These are phyloP conservation scores for Pollachius pollachius DNA, from an alignment of 2,113 vertebrate species.

Conservation along the genomic window DNA sequence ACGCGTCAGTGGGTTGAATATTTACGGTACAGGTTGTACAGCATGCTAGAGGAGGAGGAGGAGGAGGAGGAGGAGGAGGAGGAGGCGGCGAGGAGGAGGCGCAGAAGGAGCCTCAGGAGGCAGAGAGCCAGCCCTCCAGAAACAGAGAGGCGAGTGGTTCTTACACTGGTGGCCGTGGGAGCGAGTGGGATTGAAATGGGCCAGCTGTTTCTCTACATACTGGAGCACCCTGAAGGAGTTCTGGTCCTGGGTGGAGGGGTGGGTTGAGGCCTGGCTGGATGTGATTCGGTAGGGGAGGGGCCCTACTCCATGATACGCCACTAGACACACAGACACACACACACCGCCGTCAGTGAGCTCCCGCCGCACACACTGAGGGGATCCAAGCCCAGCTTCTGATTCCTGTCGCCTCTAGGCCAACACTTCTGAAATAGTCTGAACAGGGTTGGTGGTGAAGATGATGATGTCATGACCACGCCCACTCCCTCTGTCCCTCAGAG, in stretches of 20 bases:
- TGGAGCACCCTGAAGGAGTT: slow-evolving; percentile 74
- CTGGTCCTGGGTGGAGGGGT: slow-evolving; percentile 66
- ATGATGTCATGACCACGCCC: too few relatives aligned
- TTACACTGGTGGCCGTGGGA: slow-evolving; percentile 70
- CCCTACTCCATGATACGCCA: slow-evolving; percentile 61
- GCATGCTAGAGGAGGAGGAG: neutral
- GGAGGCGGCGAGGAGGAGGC: slow-evolving; percentile 13
- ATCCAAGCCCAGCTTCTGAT: neutral
- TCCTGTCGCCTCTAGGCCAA: too few relatives aligned
- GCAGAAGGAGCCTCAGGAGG: neutral
- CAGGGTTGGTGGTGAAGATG: too few relatives aligned
- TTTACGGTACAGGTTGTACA: neutral
- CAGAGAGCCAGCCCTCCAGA: slow-evolving; percentile 26
- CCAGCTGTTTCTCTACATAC: slow-evolving; percentile 75
- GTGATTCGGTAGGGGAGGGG: slow-evolving; percentile 42
- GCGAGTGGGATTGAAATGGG: slow-evolving; percentile 72
- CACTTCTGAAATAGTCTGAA: too few relatives aligned
- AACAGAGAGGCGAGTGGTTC: slow-evolving; percentile 16
- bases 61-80: slow-evolving; percentile 23
- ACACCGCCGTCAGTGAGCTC: slow-evolving; percentile 33
- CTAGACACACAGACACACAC: slow-evolving; percentile 61
- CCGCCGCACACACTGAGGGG: neutral
- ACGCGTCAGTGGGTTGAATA: too few relatives aligned
- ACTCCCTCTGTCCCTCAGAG: too few relatives aligned
- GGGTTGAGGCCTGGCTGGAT: slow-evolving; percentile 41